Base-by-base conservation (phyloP, 2,113 vertebrate genomes). In the Eptesicus fuscus region DNA sequence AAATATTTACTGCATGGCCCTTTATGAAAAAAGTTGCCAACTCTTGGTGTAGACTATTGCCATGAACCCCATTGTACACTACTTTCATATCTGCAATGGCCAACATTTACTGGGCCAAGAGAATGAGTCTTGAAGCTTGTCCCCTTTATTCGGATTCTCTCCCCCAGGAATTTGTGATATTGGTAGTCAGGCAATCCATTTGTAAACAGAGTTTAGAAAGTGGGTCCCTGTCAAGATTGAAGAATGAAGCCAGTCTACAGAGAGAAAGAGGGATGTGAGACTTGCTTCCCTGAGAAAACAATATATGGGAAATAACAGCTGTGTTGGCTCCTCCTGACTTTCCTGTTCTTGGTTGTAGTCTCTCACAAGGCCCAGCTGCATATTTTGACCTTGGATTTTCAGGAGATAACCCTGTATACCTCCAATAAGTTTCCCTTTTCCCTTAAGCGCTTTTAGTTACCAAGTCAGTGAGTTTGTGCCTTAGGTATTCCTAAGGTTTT, bases 311-410 rank as follows among this genome's bases (percentile, higher is more conserved):
- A 96, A 59, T 63, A 94, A 35, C 92, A 96, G 96, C 90, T 94
- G 86, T 83, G 83, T 63, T 95, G 94, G 79, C 94, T 95, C 14
- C 25, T 94, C 71, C 74, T 44, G 63, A 37, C 56, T 79, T 86
- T 47, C 14, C 42, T 93, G 42, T 86, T 91, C 86, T 67, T 95
- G n/a, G 32, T 69, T 77, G 71, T 63, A 80, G 73, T 76, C 32
- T 88, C 47, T 93, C 47, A 67, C 18, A 74, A 92, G 87, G 32
- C 47, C 78, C 90, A 94, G 89, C 86, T 96, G 94, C 83, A 73
- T 86, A 77, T 74, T 91, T 94, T 95, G 96, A 96, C 85, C 71
- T 94, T 91, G 67, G n/a, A 88, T 82, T 95, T 95, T 95, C 61
- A 86, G 32, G 37, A 82, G 87, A 93, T 90, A 93, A 67, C 79